Conservation (phyloP, 2,113 vertebrate species). For the Takifugu flavidus region DNA sequence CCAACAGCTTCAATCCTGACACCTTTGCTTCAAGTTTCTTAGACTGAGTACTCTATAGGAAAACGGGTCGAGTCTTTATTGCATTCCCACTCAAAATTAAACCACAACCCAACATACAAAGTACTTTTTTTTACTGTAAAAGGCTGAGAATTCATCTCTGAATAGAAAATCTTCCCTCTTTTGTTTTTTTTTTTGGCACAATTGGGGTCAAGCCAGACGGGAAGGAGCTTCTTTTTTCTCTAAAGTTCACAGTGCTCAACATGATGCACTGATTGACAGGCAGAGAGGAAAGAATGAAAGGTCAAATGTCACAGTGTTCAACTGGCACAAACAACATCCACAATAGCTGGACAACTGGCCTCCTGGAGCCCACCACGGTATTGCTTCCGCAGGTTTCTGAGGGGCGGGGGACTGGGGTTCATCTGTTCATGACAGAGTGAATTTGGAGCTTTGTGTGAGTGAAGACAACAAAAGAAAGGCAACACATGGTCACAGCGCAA, state of each 20-base stretch:
- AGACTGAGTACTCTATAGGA: slow-evolving; percentile 20
- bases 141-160: slow-evolving; percentile 31
- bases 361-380: slow-evolving; percentile 15
- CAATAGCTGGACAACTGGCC: slow-evolving; percentile 5
- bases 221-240: neutral
- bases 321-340: slow-evolving; percentile 26
- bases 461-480: slow-evolving; percentile 18
- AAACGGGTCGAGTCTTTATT: slow-evolving; percentile 6
- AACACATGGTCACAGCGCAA: slow-evolving; percentile 32
- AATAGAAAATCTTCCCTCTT: slow-evolving; percentile 7
- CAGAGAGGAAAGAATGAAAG: slow-evolving; percentile 19
- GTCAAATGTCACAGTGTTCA: slow-evolving; percentile 58
- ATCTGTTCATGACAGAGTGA: slow-evolving; percentile 16
- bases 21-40: slow-evolving; percentile 30
- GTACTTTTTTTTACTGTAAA: slow-evolving; percentile 21
- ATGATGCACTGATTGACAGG: slow-evolving; percentile 20
- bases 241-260: slow-evolving; percentile 51
- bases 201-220: slow-evolving; percentile 15
- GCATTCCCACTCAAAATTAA: slow-evolving; percentile 30
- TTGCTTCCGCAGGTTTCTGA: slow-evolving; percentile 10
- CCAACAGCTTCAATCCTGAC: slow-evolving; percentile 22
- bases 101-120: slow-evolving; percentile 43
- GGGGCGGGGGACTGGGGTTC: neutral
- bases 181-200: slow-evolving; percentile 59
- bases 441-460: slow-evolving; percentile 25